Conservation (phyloP, 1,140 invertebrate species). For the Armadillidium nasatum region DNA sequence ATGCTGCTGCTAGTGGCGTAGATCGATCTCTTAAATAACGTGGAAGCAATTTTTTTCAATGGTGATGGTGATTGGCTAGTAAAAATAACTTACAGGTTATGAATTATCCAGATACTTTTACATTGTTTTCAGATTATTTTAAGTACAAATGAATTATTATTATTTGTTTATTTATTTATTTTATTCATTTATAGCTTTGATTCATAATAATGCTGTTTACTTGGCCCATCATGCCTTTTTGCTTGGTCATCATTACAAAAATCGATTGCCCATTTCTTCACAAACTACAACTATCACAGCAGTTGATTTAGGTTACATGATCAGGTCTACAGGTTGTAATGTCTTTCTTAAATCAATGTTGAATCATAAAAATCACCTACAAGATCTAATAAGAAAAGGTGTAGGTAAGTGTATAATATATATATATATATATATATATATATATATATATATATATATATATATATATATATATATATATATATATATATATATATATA, state of each 20-base stretch:
- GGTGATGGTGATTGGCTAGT: no score
- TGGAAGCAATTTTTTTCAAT: no score
- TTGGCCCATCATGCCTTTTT: conserved; percentile 68
- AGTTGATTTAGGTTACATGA: conserved; percentile 58
- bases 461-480: conserved; percentile 20
- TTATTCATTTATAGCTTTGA: conserved; percentile 62
- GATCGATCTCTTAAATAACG: no score
- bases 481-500: neutral
- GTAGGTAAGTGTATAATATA: conserved; percentile 43
- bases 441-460: neutral
- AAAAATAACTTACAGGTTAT: no score
- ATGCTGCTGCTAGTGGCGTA: no score
- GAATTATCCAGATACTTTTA: no score
- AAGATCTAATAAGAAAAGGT: conserved; percentile 66
- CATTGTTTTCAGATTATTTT: no score
- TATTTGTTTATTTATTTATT: conserved; percentile 59
- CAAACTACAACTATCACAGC: conserved; percentile 55
- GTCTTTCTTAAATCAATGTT: conserved; percentile 67
- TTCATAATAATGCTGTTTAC: conserved; percentile 90
- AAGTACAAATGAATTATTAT: conserved; percentile 49
- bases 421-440: conserved; percentile 22
- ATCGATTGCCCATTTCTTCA: conserved; percentile 51
- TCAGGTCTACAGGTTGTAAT: conserved; percentile 63
- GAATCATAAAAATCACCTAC: conserved; percentile 65
- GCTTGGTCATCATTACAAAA: conserved; percentile 57